Evolutionary conservation across 2,888 invertebrate species (phyloP), one percentile per base, ranked within the genome.

Genomic region (Dicycla oo): DNA sequence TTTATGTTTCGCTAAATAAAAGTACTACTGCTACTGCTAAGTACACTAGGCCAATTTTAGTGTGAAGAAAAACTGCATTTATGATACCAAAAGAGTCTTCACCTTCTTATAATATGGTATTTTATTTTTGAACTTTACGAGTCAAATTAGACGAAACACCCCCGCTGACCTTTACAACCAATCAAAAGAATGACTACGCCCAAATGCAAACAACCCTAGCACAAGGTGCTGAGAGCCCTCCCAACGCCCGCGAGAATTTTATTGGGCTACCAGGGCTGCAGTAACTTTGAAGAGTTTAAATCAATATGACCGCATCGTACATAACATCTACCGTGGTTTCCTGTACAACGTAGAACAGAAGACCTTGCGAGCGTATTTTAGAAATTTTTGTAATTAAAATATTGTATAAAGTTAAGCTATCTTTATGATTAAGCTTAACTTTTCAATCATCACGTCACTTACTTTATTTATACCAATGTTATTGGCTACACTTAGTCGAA

Each of bases 111-210:
- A 23, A 18, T 23, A 45, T 4, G 13, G 60, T 20, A 10, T 57
- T 40, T 64, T 30, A 3, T 23, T 15, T 15, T n/a, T n/a, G 3
- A 30, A 64, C 3, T 6, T 13, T 30, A 18, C n/a, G 7, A 30
- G 6, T 30, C 6, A n/a, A 40, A 5, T 64, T 13, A 15, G 4
- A 54, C 20, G 15, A 57, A 47, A 45, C 61, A 69, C 69, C 47
- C 75, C 69, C n/a, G 57, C n/a, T 40, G 30, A 76, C 53, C 69
- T 58, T 47, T 26, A 47, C 34, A 69, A 34, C 75, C 75, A 75
- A 75, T 75, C 77, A 63, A 47, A 62, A n/a, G 13, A 13, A 34
- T 1, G 75, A 58, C 26, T 34, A 63, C 75, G 77, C 75, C 75
- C 75, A 58, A 69, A 58, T 76, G n/a, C 43, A 47, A 26, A 8